phyloP scores from a whole-genome alignment of 2,113 vertebrate species.

The Albula glossodonta region DNA sequence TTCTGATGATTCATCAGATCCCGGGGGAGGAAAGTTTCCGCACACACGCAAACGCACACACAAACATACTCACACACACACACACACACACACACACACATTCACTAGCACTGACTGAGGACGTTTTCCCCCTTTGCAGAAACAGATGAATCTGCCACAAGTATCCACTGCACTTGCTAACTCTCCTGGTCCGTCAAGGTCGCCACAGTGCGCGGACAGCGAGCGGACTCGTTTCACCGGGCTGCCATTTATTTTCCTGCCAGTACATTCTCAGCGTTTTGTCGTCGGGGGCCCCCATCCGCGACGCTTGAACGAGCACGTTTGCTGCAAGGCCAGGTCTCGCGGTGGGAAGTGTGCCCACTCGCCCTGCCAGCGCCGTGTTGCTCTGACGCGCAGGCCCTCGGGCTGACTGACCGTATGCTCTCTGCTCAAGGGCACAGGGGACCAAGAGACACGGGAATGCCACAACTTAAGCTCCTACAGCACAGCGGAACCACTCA shows the following conservation, averaged over 20 bases:
- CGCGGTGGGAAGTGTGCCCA: not conserved
- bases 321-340: conserved; percentile 34
- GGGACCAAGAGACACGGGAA: conserved; percentile 2
- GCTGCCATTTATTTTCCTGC: conserved; percentile 38
- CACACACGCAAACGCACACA: conserved; percentile 14
- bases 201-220: conserved; percentile 39
- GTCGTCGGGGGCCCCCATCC: conserved; percentile 41
- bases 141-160: conserved; percentile 62
- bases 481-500: not conserved
- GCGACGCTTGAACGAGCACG: conserved; percentile 17
- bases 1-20: not conserved
- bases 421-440: conserved; percentile 39
- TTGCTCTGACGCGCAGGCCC: conserved; percentile 44
- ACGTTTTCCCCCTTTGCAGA: conserved; percentile 12
- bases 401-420: conserved; percentile 16
- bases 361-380: conserved; percentile 35
- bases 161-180: conserved; percentile 54
- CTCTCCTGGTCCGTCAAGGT: conserved; percentile 61
- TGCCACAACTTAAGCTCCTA: not conserved
- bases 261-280: conserved; percentile 34
- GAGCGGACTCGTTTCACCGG: not conserved
- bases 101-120: conserved; percentile 35
- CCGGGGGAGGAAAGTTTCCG: not conserved
- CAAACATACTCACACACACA: not conserved
- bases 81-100: conserved; percentile 12